Evolutionary conservation across 2,113 vertebrate species (phyloP), one percentile per base, ranked within the genome.

Genomic region (Ariopsis seemanni): DNA sequence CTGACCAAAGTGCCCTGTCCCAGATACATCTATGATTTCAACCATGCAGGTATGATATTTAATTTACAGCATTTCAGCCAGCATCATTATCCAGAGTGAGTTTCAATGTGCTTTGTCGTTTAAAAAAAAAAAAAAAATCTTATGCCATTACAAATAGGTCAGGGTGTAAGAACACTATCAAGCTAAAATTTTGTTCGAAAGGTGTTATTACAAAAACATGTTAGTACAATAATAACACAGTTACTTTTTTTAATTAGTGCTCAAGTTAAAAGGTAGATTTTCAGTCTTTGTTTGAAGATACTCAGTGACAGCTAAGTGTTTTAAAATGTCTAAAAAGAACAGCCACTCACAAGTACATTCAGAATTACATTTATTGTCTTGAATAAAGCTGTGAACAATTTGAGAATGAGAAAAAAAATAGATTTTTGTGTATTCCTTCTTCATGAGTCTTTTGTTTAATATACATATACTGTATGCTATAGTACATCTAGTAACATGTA

Each of bases 1-100:
- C 91, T 94, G 1, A 94, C 92, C 22, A 95, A 94, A 88, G 94
- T 97, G 7, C 94, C 95, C 14, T 98, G 97, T 20, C 97, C 97
- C 25, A 83, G 92, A 89, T 98, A 98, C 89, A 93, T 98, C 90
- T 97, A 97, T 67, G 97, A 98, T 91, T 97, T 98, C 93, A 97
- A 98, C 92, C 97, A 97, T 90, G 95, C 95, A 94, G 97, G 97
- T 97, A 93, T 90, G 58, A 42, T 81, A 14, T 34, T 60, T 22
- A 60, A 55, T 27, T 27, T 15, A 53, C 74, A 57, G n/a, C 7
- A 34, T 55, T 83, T 55, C n/a, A 7, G 6, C 15, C 7, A 12
- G 22, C 10, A 77, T 10, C 1, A 27, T 79, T 55, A 30, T 15
- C 52, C 3, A 57, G 14, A 57, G n/a, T 57, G 14, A 18, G 7